phyloP scores from a whole-genome alignment of 2,797 vertebrate genomes.

The Paedocypris micromegethes region DNA sequence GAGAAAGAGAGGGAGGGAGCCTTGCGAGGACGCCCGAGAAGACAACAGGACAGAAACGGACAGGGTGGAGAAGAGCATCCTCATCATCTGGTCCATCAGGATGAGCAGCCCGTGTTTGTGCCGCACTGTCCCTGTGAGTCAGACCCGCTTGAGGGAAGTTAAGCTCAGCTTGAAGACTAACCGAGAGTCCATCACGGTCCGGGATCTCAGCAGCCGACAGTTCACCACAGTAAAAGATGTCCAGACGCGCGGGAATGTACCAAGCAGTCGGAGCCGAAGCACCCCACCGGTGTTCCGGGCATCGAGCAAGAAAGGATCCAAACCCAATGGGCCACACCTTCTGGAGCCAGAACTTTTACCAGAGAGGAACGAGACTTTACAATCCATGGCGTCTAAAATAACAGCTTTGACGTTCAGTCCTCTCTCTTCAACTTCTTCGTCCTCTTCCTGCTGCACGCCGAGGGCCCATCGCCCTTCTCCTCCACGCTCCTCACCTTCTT shows the following conservation, averaged over 20 bases:
- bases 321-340: constrained; percentile 43
- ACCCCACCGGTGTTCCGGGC: constrained; percentile 66
- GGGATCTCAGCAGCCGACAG: constrained; percentile 49
- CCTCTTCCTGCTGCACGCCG: constrained; percentile 57
- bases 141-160: constrained; percentile 69
- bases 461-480: constrained; percentile 52
- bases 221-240: constrained; percentile 56
- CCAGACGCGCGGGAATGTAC: constrained; percentile 46
- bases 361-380: constrained; percentile 64
- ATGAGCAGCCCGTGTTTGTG: constrained; percentile 76
- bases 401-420: constrained; percentile 32
- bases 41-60: constrained; percentile 50
- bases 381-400: constrained; percentile 50
- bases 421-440: constrained; percentile 52
- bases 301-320: constrained; percentile 53
- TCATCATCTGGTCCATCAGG: constrained; percentile 41
- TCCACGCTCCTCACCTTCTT: constrained; percentile 47
- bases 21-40: constrained; percentile 47
- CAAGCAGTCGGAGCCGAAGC: constrained; percentile 65
- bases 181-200: constrained; percentile 45
- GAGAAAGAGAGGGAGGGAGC: constrained; percentile 33
- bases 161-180: constrained; percentile 70
- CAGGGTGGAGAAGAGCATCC: constrained; percentile 35
- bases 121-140: constrained; percentile 63
- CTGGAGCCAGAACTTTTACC: constrained; percentile 53